A percentile compares a stretch with the other conserved stretches of the same genome.
phyloP scores from a whole-genome alignment of 2,888 invertebrate genomes.

The Byasa hedistus region DNA sequence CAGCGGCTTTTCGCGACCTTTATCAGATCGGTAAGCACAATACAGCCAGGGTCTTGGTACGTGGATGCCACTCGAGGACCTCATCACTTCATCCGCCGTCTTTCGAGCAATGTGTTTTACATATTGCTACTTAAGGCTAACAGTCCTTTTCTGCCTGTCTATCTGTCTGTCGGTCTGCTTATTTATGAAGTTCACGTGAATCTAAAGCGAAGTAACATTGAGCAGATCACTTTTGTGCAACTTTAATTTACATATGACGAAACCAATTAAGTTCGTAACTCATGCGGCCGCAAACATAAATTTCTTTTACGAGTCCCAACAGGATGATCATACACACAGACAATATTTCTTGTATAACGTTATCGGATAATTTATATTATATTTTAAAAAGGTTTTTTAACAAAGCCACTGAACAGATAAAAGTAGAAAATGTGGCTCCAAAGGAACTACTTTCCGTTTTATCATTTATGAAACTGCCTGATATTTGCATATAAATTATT shows the following conservation, averaged over 20 bases:
- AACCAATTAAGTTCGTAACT: conserved; percentile 22
- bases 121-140: too few relatives aligned
- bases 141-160: too few relatives aligned
- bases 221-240: background rate
- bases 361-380: conserved; percentile 30
- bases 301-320: conserved; percentile 27
- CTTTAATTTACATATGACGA: conserved; percentile 22
- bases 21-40: too few relatives aligned
- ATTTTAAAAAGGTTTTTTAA: conserved; percentile 12
- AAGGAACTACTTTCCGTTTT: background rate
- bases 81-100: too few relatives aligned
- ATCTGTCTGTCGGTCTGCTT: too few relatives aligned
- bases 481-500: background rate
- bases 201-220: background rate
- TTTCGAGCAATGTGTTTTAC: too few relatives aligned
- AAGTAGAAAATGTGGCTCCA: background rate
- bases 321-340: conserved; percentile 23
- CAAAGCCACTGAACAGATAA: background rate
- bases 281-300: conserved; percentile 23
- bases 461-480: too few relatives aligned
- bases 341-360: conserved; percentile 17
- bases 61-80: too few relatives aligned
- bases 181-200: background rate
- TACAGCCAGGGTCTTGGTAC: too few relatives aligned
- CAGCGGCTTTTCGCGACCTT: too few relatives aligned